A percentile compares a stretch with the other conserved stretches of the same genome.
phyloP scores from a whole-genome alignment of 2,113 vertebrate species.

The Zosterops lateralis region DNA sequence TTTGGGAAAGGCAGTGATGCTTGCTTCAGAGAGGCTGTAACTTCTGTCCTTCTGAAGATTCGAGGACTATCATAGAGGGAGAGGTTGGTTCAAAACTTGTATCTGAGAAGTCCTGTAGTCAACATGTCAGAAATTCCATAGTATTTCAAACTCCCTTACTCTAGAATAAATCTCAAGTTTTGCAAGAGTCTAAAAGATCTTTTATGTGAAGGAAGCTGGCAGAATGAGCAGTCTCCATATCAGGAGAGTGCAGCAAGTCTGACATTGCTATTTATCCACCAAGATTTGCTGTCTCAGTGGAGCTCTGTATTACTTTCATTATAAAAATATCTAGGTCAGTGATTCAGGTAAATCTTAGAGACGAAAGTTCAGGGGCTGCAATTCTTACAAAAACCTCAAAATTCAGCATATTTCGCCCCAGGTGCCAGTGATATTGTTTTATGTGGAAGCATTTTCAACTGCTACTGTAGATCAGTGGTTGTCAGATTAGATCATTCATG shows the following conservation, averaged over 20 bases:
- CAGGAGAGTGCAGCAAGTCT: neutral
- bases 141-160: neutral
- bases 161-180: neutral
- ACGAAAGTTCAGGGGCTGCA: neutral
- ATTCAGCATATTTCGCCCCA: neutral
- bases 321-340: neutral
- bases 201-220: neutral
- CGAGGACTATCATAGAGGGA: neutral
- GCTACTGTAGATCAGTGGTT: neutral
- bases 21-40: neutral
- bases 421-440: neutral
- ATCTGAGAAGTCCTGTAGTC: neutral
- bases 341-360: neutral
- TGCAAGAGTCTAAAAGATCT: neutral
- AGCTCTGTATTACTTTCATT: neutral
- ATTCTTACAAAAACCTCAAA: neutral
- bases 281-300: neutral
- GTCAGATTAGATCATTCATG: neutral
- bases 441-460: neutral
- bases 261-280: neutral
- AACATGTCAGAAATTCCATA: neutral
- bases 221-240: neutral
- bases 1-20: neutral
- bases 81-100: neutral
- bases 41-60: neutral